Evolutionary conservation across 2,797 vertebrate species (phyloP).

Genomic region (Chelonia mydas): DNA sequence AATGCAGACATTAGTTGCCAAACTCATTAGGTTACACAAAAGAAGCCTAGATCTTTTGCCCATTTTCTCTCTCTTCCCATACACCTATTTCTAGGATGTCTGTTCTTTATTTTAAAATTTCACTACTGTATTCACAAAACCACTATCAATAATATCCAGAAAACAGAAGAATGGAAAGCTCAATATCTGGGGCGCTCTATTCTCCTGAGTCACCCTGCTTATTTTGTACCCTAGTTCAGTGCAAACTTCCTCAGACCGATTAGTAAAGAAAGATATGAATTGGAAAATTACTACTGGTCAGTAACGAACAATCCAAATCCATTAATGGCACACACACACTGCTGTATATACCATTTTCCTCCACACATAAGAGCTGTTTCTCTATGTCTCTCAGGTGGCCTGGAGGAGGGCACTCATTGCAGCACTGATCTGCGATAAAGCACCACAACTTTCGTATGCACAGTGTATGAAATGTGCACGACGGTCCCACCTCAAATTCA

Average conservation of each 20-base stretch:
- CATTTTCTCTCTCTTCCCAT: not conserved
- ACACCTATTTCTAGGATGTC: not conserved
- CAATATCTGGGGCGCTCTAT: not conserved
- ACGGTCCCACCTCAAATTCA: not conserved
- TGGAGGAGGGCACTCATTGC: not conserved
- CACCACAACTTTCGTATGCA: not conserved
- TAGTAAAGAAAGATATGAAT: not conserved
- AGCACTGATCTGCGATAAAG: not conserved
- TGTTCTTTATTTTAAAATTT: no score
- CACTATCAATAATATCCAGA: no score
- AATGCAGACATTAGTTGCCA: accelerated
- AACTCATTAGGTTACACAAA: accelerated
- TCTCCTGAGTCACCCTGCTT: not conserved
- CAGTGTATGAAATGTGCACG: no score
- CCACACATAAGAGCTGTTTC: not conserved
- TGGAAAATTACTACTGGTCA: not conserved
- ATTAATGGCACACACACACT: not conserved
- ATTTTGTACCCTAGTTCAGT: not conserved
- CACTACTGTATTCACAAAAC: not conserved
- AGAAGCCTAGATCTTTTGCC: not conserved
- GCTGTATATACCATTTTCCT: not conserved
- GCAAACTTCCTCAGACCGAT: not conserved
- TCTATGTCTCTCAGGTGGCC: not conserved
- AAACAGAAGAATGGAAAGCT: no score
- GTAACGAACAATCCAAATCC: not conserved